A percentile compares a stretch with the other conserved stretches of the same genome.
These are phyloP conservation scores for Alaudala cheleensis DNA, from an alignment of 2,113 vertebrate genomes.

Conservation along the genomic window DNA sequence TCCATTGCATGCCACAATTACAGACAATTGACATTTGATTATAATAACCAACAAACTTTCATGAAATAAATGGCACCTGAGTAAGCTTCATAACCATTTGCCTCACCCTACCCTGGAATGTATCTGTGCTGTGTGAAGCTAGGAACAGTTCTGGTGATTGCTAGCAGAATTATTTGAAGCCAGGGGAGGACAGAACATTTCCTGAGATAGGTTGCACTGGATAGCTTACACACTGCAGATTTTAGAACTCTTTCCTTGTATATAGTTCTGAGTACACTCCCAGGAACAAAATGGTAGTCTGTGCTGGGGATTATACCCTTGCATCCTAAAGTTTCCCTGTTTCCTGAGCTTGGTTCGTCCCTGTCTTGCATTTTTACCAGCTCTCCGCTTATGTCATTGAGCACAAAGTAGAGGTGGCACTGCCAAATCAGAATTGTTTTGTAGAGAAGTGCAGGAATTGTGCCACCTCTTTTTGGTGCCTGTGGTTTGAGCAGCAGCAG, in stretches of 20 bases:
- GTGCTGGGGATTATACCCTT: fast-evolving
- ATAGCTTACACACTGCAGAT: fast-evolving
- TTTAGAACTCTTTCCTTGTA: not conserved
- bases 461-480: not conserved
- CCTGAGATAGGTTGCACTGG: not conserved
- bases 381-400: fast-evolving
- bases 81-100: slow-evolving; percentile 37
- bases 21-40: slow-evolving; percentile 43
- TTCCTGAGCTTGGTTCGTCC: not conserved
- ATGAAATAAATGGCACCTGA: slow-evolving; percentile 23
- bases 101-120: slow-evolving; percentile 40
- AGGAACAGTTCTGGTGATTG: not conserved
- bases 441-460: not conserved
- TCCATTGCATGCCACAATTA: slow-evolving; percentile 25
- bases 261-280: fast-evolving
- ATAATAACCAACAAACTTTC: slow-evolving; percentile 40
- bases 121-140: not conserved
- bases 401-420: fast-evolving
- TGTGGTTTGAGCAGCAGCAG: not conserved
- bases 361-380: not conserved
- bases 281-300: not conserved
- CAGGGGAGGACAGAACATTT: not conserved
- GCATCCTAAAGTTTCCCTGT: not conserved
- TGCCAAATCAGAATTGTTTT: not conserved
- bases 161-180: not conserved